Evolutionary conservation across 2,888 invertebrate genomes (phyloP).

Genomic region (Gonocerus acuteangulatus): DNA sequence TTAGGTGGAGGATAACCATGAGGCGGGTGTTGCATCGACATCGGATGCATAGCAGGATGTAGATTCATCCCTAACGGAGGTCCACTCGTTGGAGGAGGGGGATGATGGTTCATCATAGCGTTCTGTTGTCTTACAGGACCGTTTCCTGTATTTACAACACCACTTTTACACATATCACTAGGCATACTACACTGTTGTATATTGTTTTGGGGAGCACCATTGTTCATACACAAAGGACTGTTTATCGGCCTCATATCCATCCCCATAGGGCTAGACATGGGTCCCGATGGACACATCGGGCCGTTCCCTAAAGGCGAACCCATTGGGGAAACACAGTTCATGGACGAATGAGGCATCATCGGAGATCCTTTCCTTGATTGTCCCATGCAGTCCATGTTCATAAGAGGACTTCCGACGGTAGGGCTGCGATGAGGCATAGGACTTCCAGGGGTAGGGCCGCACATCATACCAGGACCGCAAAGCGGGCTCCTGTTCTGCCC

Average conservation of each 20-base stretch:
- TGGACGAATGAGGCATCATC: conserved; percentile 47
- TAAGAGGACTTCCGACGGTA: conserved; percentile 39
- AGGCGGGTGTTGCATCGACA: conserved; percentile 39
- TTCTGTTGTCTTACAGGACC: conserved; percentile 42
- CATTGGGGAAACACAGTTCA: conserved; percentile 55
- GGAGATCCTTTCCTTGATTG: conserved; percentile 48
- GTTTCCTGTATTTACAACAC: conserved; percentile 35
- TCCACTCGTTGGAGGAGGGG: conserved; percentile 25
- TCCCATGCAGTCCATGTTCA: conserved; percentile 41
- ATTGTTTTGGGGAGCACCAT: conserved; percentile 41
- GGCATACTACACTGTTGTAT: conserved; percentile 27
- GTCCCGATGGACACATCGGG: conserved; percentile 40
- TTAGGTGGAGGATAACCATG: conserved; percentile 56
- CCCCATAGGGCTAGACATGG: conserved; percentile 51
- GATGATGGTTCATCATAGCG: conserved; percentile 45
- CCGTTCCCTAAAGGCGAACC: conserved; percentile 58
- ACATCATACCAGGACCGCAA: conserved; percentile 38
- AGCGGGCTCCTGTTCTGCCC: conserved; percentile 47
- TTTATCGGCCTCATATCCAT: conserved; percentile 48
- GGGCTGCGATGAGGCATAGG: conserved; percentile 48
- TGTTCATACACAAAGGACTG: conserved; percentile 40
- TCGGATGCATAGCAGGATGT: conserved; percentile 39
- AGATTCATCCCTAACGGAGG: conserved; percentile 45
- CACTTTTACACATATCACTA: conserved; percentile 30
- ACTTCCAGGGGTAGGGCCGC: conserved; percentile 46